Evolutionary conservation across 2,888 invertebrate genomes (phyloP), one percentile per base, ranked within the genome.

Genomic region (Drosophila nr. medialis): DNA sequence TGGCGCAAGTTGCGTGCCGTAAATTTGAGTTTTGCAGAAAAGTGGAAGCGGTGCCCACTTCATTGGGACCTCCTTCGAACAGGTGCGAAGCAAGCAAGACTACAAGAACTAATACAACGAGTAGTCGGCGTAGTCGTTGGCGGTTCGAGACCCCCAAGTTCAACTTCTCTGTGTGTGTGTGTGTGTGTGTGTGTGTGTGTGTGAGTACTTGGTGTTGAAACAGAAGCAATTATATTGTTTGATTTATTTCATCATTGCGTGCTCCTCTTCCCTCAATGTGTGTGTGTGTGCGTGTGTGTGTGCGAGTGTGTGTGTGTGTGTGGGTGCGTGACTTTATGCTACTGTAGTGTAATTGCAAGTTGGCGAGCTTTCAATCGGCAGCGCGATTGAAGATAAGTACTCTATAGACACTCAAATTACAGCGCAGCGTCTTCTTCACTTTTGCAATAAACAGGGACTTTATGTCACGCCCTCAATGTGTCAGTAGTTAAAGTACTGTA

Each of bases 191-290:
- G 21, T 45, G 45, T 15, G 13, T 45, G 21, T 24, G 69, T 83
- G 79, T n/a, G n/a, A n/a, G n/a, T 81, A 84, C 69, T 81, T 75
- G 80, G 77, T 81, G 87, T 74, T 87, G 75, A 77, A 86, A 87
- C 82, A 80, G 85, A 83, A 81, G 83, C 86, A 77, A 89, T 86
- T 87, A 89, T 82, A 83, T 85, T 83, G 77, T 81, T 87, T 86
- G 90, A 86, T 86, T 86, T 86, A 89, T 86, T 85, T 86, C 71
- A 51, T 84, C 87, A 85, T 89, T 86, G 87, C 89, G 81, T 86
- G 89, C 72, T 72, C 69, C 67, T 54, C 58, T 55, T 71, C 42
- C 45, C 45, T 2, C 45, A 45, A 1, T 8, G 34, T 49, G 30
- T 34, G 2, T 24, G 11, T 49, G 24, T 0, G 6, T 40, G 27